Evolutionary conservation across 2,113 vertebrate genomes (phyloP), one percentile per base, ranked within the genome.

Genomic region (Chamaea fasciata): DNA sequence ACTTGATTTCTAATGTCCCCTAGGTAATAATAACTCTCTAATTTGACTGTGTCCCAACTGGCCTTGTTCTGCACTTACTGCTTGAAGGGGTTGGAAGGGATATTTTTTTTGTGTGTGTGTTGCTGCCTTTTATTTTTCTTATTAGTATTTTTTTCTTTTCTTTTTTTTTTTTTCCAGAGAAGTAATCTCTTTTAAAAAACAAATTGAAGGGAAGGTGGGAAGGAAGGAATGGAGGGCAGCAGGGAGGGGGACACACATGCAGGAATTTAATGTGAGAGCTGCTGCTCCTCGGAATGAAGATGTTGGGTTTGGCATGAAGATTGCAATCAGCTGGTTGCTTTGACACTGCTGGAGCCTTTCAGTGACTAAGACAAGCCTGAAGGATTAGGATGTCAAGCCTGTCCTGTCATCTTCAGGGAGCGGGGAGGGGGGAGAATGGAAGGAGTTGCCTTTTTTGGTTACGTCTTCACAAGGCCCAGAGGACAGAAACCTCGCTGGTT

Each of bases 351-450:
- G 56, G 16, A 97, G 97, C 94, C 94, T 97, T 97, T 97, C 96
- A 97, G 96, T 97, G 95, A 97, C 97, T 97, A 94, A 98, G 96
- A 97, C 96, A 97, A 98, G 96, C 94, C 96, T 46, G 87, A 97
- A 98, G 97, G 97, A 98, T 98, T 98, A 98, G 97, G 96, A 98
- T 98, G 97, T 98, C 98, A 98, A 98, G 91, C 95, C 95, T 95
- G 90, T 90, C 94, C 96, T 98, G 97, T 98, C 98, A 98, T 98
- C 95, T 98, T 97, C 30, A 39, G 86, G 37, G 56, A 89, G 33
- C 1, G 2, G 37, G 24, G 44, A 41, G 2, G 37, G 24, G 44
- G 44, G 15, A 35, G 14, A 23, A 69, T n/a, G 50, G 73, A 87
- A 86, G 47, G 71, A 67, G 55, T 88, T 93, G 70, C 92, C 92